A percentile compares a stretch with the other conserved stretches of the same genome.
phyloP scores from a whole-genome alignment of 2,888 invertebrate species.

The Beris morrisii region DNA sequence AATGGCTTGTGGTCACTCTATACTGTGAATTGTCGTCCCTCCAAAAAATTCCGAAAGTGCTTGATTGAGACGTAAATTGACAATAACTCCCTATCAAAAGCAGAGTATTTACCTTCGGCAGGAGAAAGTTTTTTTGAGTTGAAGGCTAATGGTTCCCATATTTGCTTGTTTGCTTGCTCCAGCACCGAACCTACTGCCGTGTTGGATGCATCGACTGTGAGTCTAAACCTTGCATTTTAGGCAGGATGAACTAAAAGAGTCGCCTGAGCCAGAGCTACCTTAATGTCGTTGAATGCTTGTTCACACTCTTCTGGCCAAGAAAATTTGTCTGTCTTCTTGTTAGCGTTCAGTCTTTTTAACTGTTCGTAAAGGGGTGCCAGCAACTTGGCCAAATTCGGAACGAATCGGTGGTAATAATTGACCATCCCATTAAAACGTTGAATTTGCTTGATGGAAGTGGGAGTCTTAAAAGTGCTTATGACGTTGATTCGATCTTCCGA shows the following conservation, averaged over 20 bases:
- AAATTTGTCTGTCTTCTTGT: neutral
- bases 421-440: slow-evolving; percentile 6
- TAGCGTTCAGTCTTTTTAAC: neutral
- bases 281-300: neutral
- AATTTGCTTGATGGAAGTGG: neutral
- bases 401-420: slow-evolving; percentile 15
- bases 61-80: neutral
- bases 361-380: neutral
- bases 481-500: neutral
- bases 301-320: neutral
- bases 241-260: neutral
- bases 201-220: slow-evolving; percentile 36
- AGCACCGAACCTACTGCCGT: slow-evolving; percentile 41
- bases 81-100: slow-evolving; percentile 42
- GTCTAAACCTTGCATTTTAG: no score
- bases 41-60: neutral
- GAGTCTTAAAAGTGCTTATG: neutral
- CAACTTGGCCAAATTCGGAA: slow-evolving; percentile 8
- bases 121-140: slow-evolving; percentile 41
- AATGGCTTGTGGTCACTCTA: no score
- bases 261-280: neutral
- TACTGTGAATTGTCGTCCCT: no score
- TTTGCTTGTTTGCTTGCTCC: slow-evolving; percentile 37
- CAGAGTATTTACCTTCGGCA: slow-evolving; percentile 42
- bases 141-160: slow-evolving; percentile 41